Conservation (phyloP, 2,113 vertebrate genomes). For the Labeo catla region DNA sequence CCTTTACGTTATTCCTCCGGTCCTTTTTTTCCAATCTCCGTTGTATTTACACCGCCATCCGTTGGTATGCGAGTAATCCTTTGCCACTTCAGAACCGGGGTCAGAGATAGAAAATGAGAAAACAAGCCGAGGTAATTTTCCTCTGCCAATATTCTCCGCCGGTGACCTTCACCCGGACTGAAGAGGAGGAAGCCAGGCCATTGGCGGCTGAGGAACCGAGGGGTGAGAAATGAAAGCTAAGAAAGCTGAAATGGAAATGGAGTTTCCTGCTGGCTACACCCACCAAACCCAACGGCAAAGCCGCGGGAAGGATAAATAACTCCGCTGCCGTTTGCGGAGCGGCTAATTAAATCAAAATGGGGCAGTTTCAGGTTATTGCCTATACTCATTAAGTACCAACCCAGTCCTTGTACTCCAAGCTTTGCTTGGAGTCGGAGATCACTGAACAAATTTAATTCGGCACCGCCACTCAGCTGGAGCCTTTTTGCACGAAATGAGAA, state of each 20-base stretch:
- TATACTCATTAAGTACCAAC: conserved; percentile 54
- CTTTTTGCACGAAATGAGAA: conserved; percentile 42
- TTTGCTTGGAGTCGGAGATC: conserved; percentile 41
- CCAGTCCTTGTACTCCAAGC: conserved; percentile 35
- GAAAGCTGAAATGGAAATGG: conserved; percentile 42
- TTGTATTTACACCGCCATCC: conserved; percentile 46
- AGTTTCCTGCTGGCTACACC: conserved; percentile 44
- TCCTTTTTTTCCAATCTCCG: conserved; percentile 20
- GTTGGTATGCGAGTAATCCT: conserved; percentile 21
- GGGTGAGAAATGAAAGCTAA: conserved; percentile 42
- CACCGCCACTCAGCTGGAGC: conserved; percentile 37
- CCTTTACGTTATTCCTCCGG: neutral
- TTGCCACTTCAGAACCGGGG: conserved; percentile 24
- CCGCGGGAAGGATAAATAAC: conserved; percentile 63
- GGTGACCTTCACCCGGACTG: conserved; percentile 43
- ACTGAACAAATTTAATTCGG: conserved; percentile 54
- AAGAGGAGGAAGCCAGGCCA: conserved; percentile 39
- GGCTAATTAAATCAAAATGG: conserved; percentile 71
- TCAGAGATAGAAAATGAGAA: conserved; percentile 44
- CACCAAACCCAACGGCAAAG: conserved; percentile 2
- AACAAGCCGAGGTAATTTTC: conserved; percentile 20
- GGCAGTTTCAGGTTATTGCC: conserved; percentile 67
- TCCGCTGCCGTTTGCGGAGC: conserved; percentile 62
- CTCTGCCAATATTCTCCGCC: conserved; percentile 30
- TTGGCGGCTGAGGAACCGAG: conserved; percentile 8